Evolutionary conservation across 2,797 vertebrate genomes (phyloP).

Genomic region (Valencia hispanica): DNA sequence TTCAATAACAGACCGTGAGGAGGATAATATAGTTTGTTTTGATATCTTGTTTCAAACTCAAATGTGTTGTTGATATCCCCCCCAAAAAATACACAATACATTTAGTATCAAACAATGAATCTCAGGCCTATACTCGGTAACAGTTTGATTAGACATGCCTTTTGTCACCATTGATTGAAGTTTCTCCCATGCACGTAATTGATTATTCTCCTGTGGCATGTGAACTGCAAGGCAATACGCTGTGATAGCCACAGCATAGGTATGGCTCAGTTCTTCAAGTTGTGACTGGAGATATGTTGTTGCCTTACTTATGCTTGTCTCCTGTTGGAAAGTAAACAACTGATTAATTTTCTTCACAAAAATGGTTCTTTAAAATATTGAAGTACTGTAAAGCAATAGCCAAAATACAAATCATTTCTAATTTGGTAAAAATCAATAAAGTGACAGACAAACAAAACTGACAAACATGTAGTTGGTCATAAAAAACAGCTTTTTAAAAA

Average conservation of each 20-base stretch:
- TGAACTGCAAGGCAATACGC: slow-evolving; percentile 82
- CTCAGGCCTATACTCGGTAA: neutral
- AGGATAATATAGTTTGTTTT: no score
- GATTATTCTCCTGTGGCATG: slow-evolving; percentile 30
- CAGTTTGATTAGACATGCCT: slow-evolving; percentile 39
- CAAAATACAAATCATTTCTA: neutral
- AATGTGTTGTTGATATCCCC: no score
- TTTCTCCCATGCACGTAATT: slow-evolving; percentile 58
- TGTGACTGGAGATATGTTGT: slow-evolving; percentile 70
- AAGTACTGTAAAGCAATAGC: neutral
- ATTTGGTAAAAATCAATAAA: neutral
- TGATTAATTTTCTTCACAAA: neutral
- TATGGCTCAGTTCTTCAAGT: slow-evolving; percentile 62
- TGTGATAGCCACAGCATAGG: slow-evolving; percentile 81
- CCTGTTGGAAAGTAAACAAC: slow-evolving; percentile 62
- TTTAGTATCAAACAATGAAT: neutral
- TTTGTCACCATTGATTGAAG: slow-evolving; percentile 53
- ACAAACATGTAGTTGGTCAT: neutral
- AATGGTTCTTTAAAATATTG: neutral
- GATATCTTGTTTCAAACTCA: no score
- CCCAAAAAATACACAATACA: no score
- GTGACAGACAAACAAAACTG: neutral
- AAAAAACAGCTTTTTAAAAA: neutral
- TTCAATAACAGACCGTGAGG: no score
- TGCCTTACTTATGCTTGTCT: slow-evolving; percentile 71